Evolutionary conservation across 2,888 invertebrate species (phyloP), one percentile per base, ranked within the genome.

Genomic region (Crioceris asparagi): DNA sequence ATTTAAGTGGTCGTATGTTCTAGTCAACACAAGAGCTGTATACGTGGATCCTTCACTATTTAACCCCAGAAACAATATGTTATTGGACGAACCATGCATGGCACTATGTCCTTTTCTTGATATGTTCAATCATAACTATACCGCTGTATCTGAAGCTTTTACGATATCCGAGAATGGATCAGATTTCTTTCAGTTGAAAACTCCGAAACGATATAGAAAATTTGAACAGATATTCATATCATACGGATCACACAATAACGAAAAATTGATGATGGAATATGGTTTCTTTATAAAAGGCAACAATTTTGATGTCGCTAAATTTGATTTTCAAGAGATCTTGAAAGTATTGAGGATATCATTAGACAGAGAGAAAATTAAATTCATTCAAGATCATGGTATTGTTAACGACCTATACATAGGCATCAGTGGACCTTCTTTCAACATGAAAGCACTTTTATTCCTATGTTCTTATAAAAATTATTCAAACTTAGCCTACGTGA

Each of bases 41-140:
- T 88, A 79, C 60, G 68, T 85, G 50, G 72, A 79, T 54, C 59
- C 74, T 25, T 56, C 63, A 41, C 64, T 70, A 35, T 59, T 68
- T 32, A 27, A 41, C 14, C 32, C 33, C 18, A 31, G 19, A 16
- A 25, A 8, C 14, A 15, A 10, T 3, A 6, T 25, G 11, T 60
- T 79, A 40, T 64, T 61, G 45, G 79, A 78, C 59, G 70, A 71
- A 47, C 73, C 76, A 17, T 71, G 71, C 46, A 71, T 79, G 64
- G 90, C 88, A 4, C 62, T 93, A 32, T 88, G 86, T 43, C 93
- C 93, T 0, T 87, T 81, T 59, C 68, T 93, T 41, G 93, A 93
- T 62, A 75, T 93, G 67, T 82, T 93, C 44, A 93, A 93, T 67
- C 93, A 93, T 57, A 78, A 80, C 37, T 69, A 72, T 42, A 55